These are phyloP conservation scores for Gnatocerus cornutus DNA, from an alignment of 2,888 invertebrate species.

Conservation along the genomic window DNA sequence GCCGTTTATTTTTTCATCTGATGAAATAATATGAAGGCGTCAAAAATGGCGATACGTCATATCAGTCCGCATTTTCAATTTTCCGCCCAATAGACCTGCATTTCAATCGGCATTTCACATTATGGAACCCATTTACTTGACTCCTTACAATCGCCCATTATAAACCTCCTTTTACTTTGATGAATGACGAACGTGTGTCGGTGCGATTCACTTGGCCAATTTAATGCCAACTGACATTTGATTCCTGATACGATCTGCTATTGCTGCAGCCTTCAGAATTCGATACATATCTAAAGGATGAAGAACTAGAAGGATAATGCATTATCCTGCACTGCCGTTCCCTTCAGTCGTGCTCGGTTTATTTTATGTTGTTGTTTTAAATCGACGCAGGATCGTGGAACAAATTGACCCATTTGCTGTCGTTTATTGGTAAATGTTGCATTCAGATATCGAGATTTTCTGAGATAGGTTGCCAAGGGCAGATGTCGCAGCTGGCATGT, in stretches of 20 bases:
- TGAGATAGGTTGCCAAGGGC: slow-evolving; percentile 44
- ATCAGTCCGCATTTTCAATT: slow-evolving; percentile 66
- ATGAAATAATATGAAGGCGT: slow-evolving; percentile 45
- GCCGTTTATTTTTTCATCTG: slow-evolving; percentile 4
- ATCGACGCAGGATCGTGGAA: slow-evolving; percentile 26
- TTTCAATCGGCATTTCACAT: slow-evolving; percentile 62
- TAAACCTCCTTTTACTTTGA: slow-evolving; percentile 52
- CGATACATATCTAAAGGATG: slow-evolving; percentile 53
- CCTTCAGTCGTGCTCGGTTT: neutral
- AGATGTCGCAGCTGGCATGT: slow-evolving; percentile 58
- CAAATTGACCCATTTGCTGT: slow-evolving; percentile 21
- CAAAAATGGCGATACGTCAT: slow-evolving; percentile 61
- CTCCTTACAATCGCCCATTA: slow-evolving; percentile 56
- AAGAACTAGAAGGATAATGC: slow-evolving; percentile 25
- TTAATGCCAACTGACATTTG: slow-evolving; percentile 61
- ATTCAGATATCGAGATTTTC: slow-evolving; percentile 21
- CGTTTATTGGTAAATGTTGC: slow-evolving; percentile 43
- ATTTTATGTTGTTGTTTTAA: slow-evolving; percentile 11
- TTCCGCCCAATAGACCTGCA: slow-evolving; percentile 64
- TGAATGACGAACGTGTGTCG: slow-evolving; percentile 53
- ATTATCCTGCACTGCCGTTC: neutral
- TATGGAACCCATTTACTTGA: slow-evolving; percentile 60
- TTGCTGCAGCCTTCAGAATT: slow-evolving; percentile 50
- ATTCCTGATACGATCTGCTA: slow-evolving; percentile 59
- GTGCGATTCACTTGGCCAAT: slow-evolving; percentile 57